Evolutionary conservation across 2,113 vertebrate species (phyloP), one percentile per base, ranked within the genome.

Genomic region (Gallinago media): DNA sequence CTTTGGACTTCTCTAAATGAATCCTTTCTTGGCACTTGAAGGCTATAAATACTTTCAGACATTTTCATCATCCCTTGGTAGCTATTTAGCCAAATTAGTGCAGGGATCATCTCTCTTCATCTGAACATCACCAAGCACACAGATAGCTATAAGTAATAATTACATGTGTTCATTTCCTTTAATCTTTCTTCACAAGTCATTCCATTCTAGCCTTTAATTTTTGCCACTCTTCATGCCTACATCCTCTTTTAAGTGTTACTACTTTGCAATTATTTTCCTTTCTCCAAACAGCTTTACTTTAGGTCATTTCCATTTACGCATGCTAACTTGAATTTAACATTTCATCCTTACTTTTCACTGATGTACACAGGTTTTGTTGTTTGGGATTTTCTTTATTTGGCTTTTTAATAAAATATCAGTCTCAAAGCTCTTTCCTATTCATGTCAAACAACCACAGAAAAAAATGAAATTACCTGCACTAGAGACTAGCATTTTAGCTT

Each of bases 121-220:
- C 88, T 80, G 59, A 96, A 85, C 47, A 79, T 71, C 76, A 85
- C 67, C 79, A 71, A 90, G 94, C 78, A 92, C 62, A 93, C 20
- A 74, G 93, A 85, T 75, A 94, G 81, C 87, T 87, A 42, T 88
- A 94, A 89, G 90, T 95, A 96, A 96, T 90, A 94, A 96, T 93
- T 95, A 96, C 79, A 56, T 20, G 8, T 88, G 83, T 93, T 80
- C 94, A 86, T 86, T 95, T 96, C 85, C 93, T 95, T 96, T 97
- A 92, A 96, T 96, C 90, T 96, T 95, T 96, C 85, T 85, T 93
- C 96, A 91, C 49, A 89, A 96, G 93, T 83, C 62, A 95, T 82
- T 94, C 81, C 78, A 92, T 82, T 88, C 75, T 72, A 96, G 82
- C 65, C 95, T 96, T 89, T 91, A 89, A 92, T 95, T 95, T 93